Percentiles rank a stretch among this genome's conserved stretches.
phyloP scores from a whole-genome alignment of 2,797 vertebrate genomes.

The Acipenser ruthenus region DNA sequence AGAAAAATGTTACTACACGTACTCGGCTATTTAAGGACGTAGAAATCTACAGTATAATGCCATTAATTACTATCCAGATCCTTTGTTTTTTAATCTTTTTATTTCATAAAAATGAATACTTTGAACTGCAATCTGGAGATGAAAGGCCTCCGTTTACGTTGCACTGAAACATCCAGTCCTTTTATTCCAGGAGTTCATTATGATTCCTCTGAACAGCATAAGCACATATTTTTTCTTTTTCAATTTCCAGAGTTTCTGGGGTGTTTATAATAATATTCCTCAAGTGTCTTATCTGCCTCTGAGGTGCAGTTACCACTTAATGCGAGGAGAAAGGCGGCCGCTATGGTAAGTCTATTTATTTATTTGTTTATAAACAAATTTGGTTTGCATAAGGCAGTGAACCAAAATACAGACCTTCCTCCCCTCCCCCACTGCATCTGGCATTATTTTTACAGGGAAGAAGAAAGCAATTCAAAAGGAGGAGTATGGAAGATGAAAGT shows the following conservation, averaged over 20 bases:
- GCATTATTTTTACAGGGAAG: conserved; percentile 69
- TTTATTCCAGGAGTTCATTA: not conserved
- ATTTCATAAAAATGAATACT: not conserved
- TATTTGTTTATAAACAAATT: not conserved
- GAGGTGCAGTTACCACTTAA: conserved; percentile 88
- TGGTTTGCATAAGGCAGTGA: not conserved
- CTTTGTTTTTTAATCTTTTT: not conserved
- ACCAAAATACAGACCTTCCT: too few relatives aligned
- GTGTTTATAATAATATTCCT: conserved; percentile 95
- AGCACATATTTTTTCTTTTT: not conserved
- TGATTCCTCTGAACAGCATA: not conserved
- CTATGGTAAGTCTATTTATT: conserved; percentile 67
- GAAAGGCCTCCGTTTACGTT: too few relatives aligned
- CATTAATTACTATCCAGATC: not conserved
- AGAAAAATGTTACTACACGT: too few relatives aligned
- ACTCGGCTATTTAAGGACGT: too few relatives aligned
- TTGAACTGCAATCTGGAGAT: not conserved
- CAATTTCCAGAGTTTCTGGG: conserved; percentile 81
- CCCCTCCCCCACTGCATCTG: conserved; percentile 16
- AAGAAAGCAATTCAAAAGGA: conserved; percentile 92
- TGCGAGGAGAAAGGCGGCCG: conserved; percentile 84
- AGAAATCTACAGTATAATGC: too few relatives aligned
- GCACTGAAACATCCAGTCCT: too few relatives aligned
- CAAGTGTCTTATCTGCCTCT: conserved; percentile 74
- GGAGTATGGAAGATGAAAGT: conserved; percentile 97